These are phyloP conservation scores for Yponomeuta sedellus DNA, from an alignment of 2,888 invertebrate species.

Conservation along the genomic window DNA sequence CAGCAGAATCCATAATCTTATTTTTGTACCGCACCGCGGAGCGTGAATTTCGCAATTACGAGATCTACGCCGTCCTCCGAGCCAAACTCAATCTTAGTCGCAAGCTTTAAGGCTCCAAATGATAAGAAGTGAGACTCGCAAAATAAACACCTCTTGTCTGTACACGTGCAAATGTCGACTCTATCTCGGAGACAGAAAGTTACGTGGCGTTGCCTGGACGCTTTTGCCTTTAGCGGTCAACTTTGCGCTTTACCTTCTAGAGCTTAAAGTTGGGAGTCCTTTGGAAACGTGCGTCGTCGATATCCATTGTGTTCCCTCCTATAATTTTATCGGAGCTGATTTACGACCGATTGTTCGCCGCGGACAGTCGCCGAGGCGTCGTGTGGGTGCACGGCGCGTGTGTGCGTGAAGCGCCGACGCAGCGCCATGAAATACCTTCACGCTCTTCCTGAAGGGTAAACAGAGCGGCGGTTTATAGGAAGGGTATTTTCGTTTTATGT, in stretches of 20 bases:
- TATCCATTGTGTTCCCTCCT: slow-evolving; percentile 74
- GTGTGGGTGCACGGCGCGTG: slow-evolving; percentile 58
- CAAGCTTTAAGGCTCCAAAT: slow-evolving; percentile 42
- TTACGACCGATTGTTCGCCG: slow-evolving; percentile 74
- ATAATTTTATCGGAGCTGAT: slow-evolving; percentile 77
- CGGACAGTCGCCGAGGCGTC: slow-evolving; percentile 39
- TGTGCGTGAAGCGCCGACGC: slow-evolving; percentile 27
- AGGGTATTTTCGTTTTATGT: no score
- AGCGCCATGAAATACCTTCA: slow-evolving; percentile 12
- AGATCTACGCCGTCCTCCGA: slow-evolving; percentile 34
- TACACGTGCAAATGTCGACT: slow-evolving; percentile 71
- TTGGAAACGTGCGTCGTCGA: slow-evolving; percentile 51
- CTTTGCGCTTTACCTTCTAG: slow-evolving; percentile 59
- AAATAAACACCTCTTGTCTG: slow-evolving; percentile 73
- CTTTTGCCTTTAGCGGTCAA: slow-evolving; percentile 29
- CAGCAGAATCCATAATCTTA: slow-evolving; percentile 77
- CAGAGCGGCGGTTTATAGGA: background rate
- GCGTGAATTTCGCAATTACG: slow-evolving; percentile 77
- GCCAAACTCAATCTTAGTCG: slow-evolving; percentile 47
- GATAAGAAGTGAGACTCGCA: slow-evolving; percentile 49
- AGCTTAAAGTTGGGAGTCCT: slow-evolving; percentile 59
- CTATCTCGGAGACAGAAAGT: slow-evolving; percentile 69
- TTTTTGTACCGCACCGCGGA: slow-evolving; percentile 75
- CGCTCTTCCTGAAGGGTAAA: background rate
- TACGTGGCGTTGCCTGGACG: background rate